Conservation (phyloP, 2,888 invertebrate species). For the Drosophila engyochracea region DNA sequence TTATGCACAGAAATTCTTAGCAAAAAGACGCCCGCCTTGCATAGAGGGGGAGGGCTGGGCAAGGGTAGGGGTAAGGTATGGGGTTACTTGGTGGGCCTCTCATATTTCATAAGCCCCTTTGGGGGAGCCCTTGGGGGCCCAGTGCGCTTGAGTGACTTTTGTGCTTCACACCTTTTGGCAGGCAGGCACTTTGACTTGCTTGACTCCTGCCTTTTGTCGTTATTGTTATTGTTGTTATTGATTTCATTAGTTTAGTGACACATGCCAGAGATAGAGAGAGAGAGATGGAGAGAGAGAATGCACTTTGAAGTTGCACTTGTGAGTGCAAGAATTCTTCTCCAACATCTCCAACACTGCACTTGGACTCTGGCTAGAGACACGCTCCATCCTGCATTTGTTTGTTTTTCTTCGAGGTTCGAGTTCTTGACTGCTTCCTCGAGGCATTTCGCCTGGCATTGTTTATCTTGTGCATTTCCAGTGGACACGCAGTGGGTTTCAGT, state of each 20-base stretch:
- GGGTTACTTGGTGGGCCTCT: slow-evolving; percentile 49
- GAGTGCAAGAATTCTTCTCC: slow-evolving; percentile 58
- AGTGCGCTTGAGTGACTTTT: slow-evolving; percentile 76
- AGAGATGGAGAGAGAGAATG: slow-evolving; percentile 11
- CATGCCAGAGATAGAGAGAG: slow-evolving; percentile 35
- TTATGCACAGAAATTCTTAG: slow-evolving; percentile 80
- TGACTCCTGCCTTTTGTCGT: slow-evolving; percentile 54
- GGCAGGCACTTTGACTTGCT: slow-evolving; percentile 41
- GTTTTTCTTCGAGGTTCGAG: slow-evolving; percentile 38
- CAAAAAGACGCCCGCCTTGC: slow-evolving; percentile 58
- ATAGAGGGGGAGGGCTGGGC: not conserved
- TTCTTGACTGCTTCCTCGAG: slow-evolving; percentile 11
- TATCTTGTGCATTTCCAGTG: slow-evolving; percentile 49
- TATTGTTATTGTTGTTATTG: slow-evolving; percentile 72
- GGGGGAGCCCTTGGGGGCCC: slow-evolving; percentile 27
- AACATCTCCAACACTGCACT: not conserved
- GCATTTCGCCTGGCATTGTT: slow-evolving; percentile 48
- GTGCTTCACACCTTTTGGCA: slow-evolving; percentile 78
- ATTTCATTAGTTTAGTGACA: slow-evolving; percentile 82
- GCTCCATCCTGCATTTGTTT: slow-evolving; percentile 40
- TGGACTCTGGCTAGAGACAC: not conserved
- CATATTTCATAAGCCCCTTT: slow-evolving; percentile 75
- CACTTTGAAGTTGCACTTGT: slow-evolving; percentile 67
- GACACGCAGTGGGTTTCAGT: slow-evolving; percentile 24
- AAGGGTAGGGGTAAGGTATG: not conserved